Evolutionary conservation across 2,888 invertebrate species (phyloP).

Genomic region (Steromphala cineraria): DNA sequence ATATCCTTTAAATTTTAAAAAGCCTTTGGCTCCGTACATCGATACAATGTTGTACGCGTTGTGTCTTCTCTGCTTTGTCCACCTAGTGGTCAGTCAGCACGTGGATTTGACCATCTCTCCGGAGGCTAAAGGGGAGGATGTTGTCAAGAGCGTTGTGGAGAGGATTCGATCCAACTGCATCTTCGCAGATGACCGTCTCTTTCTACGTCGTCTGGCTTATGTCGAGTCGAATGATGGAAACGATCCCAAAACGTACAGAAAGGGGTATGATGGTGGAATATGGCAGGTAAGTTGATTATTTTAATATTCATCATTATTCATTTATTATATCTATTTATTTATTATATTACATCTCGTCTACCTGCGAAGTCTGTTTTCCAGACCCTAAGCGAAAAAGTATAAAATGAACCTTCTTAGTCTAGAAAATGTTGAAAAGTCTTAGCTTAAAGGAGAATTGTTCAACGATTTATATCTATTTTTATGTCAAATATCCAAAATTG

Average conservation of each 20-base stretch:
- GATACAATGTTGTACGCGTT: too few species aligned
- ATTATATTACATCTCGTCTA: too few species aligned
- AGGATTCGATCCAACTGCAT: slow-evolving; percentile 36
- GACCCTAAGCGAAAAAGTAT: too few species aligned
- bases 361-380: too few species aligned
- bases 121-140: slow-evolving; percentile 27
- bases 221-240: slow-evolving; percentile 39
- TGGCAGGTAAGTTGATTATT: slow-evolving; percentile 22
- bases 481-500: too few species aligned
- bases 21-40: too few species aligned
- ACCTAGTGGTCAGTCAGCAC: not conserved
- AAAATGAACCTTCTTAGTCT: too few species aligned
- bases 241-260: slow-evolving; percentile 27
- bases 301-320: not conserved
- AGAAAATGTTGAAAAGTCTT: too few species aligned
- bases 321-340: too few species aligned
- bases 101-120: slow-evolving; percentile 33
- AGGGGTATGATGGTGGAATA: slow-evolving; percentile 27
- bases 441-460: too few species aligned
- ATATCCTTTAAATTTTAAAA: too few species aligned
- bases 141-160: slow-evolving; percentile 40
- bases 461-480: too few species aligned
- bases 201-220: slow-evolving; percentile 43
- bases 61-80: not conserved
- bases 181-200: slow-evolving; percentile 37